Percentiles rank a stretch among this genome's conserved stretches.
phyloP scores from a whole-genome alignment of 2,888 invertebrate genomes.

The Patella pellucida region DNA sequence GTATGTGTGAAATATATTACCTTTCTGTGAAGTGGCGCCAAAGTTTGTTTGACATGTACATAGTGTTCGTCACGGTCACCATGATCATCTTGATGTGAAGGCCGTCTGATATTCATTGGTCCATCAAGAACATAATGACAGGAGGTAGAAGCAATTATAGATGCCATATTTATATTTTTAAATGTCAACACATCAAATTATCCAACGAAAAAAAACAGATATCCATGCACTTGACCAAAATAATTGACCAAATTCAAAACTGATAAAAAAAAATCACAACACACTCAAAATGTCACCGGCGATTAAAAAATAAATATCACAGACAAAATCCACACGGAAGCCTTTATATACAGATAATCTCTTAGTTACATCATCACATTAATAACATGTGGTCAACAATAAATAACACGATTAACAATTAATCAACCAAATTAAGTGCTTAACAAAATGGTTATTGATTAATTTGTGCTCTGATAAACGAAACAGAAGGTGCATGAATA shows the following conservation, averaged over 20 bases:
- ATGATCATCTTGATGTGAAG: conserved; percentile 6
- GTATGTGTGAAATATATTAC: too few relatives aligned
- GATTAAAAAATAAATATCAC: neutral
- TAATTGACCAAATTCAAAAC: neutral
- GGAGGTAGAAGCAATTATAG: conserved; percentile 39
- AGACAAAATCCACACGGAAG: too few relatives aligned
- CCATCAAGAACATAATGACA: conserved; percentile 40
- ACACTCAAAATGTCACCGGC: neutral
- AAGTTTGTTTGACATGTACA: neutral
- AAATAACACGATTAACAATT: too few relatives aligned
- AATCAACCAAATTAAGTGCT: too few relatives aligned
- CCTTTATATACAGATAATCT: too few relatives aligned
- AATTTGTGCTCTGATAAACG: too few relatives aligned
- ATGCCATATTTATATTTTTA: conserved; percentile 24
- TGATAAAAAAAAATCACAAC: neutral
- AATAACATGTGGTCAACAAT: too few relatives aligned
- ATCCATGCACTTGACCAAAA: conserved; percentile 2
- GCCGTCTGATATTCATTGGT: conserved; percentile 13
- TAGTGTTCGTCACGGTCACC: neutral
- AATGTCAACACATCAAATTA: neutral
- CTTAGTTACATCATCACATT: too few relatives aligned
- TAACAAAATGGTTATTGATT: too few relatives aligned
- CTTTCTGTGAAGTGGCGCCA: too few relatives aligned
- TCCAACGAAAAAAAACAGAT: neutral
- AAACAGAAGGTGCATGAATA: neutral